phyloP scores from a whole-genome alignment of 2,797 vertebrate species.

The Gambelia wislizenii region DNA sequence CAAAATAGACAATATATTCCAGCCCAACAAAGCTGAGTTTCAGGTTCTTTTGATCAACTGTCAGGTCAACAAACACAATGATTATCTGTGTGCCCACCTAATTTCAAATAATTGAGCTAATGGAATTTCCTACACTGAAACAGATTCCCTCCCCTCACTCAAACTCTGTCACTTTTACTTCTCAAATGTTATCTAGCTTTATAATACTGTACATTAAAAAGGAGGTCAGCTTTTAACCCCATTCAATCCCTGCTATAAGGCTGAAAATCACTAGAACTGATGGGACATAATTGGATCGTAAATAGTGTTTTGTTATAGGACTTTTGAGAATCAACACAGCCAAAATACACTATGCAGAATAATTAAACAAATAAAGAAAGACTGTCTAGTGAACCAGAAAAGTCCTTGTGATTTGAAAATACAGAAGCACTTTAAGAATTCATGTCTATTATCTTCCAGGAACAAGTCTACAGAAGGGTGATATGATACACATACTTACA shows the following conservation, averaged over 20 bases:
- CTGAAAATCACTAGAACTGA: neutral
- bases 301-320: neutral
- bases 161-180: neutral
- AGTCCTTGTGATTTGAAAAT: neutral
- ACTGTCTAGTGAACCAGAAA: neutral
- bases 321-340: neutral
- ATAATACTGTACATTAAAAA: neutral
- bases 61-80: neutral
- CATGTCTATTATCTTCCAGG: neutral
- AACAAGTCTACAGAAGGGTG: too few species aligned
- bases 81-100: neutral
- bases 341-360: neutral
- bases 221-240: neutral
- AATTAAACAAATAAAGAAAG: neutral
- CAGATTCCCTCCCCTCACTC: rapidly evolving
- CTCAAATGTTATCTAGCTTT: neutral
- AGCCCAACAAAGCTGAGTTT: neutral
- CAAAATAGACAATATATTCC: neutral
- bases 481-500: too few species aligned
- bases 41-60: neutral
- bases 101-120: neutral
- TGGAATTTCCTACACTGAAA: conserved; percentile 2
- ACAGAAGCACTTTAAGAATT: neutral
- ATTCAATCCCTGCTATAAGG: neutral
- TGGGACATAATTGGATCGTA: neutral